phyloP scores from a whole-genome alignment of 2,888 invertebrate genomes.

The Autographa gamma region DNA sequence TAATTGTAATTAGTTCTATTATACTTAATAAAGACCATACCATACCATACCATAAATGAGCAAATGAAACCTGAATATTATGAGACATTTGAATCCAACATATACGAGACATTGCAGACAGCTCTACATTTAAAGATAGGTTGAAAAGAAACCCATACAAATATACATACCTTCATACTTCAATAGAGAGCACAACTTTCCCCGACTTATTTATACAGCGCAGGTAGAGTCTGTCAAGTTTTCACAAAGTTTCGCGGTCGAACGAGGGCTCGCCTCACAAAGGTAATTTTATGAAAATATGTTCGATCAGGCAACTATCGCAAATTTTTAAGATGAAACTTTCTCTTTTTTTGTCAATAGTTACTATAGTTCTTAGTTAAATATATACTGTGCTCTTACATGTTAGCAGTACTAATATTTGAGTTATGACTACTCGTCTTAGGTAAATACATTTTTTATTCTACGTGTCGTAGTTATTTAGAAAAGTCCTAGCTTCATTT shows the following conservation, averaged over 20 bases:
- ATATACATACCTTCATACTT: slow-evolving; percentile 17
- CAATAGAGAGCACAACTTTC: slow-evolving; percentile 43
- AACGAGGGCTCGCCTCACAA: slow-evolving; percentile 15
- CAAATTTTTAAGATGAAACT: background rate
- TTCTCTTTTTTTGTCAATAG: no score
- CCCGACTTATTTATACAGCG: slow-evolving; percentile 55
- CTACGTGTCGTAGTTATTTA: no score
- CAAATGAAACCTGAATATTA: background rate
- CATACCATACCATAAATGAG: no score
- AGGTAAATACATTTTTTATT: no score
- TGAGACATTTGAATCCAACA: background rate
- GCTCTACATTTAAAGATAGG: background rate
- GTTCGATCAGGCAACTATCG: background rate
- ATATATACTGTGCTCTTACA: no score
- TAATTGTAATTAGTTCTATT: no score
- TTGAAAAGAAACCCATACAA: background rate
- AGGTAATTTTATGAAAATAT: slow-evolving; percentile 38
- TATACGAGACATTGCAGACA: background rate
- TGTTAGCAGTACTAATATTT: no score
- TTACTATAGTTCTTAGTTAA: no score
- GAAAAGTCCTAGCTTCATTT: no score
- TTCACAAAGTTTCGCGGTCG: slow-evolving; percentile 38
- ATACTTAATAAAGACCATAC: no score
- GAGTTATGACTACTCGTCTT: no score
- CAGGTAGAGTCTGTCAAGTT: slow-evolving; percentile 39